These are phyloP conservation scores for Anguilla rostrata DNA, from an alignment of 2,113 vertebrate species.

Conservation along the genomic window DNA sequence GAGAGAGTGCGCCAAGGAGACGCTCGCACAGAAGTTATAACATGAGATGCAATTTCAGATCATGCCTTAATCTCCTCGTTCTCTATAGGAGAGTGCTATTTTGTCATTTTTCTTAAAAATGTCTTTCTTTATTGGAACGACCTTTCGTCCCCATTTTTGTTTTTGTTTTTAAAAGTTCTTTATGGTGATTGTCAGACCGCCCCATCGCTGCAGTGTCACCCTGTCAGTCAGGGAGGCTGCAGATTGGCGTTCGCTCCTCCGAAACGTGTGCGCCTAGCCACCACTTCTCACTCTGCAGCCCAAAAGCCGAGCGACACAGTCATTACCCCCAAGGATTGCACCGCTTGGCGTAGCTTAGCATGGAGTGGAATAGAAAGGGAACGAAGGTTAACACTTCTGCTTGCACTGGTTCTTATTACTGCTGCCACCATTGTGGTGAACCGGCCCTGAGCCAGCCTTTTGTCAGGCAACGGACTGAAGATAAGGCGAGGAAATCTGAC, in stretches of 20 bases:
- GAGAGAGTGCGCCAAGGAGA: neutral
- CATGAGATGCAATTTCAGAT: neutral
- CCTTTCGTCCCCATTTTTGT: neutral
- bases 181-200: neutral
- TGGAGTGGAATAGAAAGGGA: neutral
- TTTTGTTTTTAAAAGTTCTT: neutral
- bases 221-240: neutral
- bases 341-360: neutral
- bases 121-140: neutral
- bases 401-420: no score
- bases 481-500: no score
- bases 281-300: no score
- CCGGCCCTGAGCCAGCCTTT: no score
- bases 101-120: neutral
- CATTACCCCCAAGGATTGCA: neutral
- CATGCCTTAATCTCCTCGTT: neutral
- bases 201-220: neutral
- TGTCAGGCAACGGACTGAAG: no score
- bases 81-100: neutral
- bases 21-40: neutral
- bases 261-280: no score
- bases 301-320: neutral
- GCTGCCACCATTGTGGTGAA: no score
- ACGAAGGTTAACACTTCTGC: no score
- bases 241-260: no score